Percentiles rank a stretch among this genome's conserved stretches.
Evolutionary conservation across 1,140 invertebrate genomes (phyloP).

Genomic region (Belonocnema kinseyi): DNA sequence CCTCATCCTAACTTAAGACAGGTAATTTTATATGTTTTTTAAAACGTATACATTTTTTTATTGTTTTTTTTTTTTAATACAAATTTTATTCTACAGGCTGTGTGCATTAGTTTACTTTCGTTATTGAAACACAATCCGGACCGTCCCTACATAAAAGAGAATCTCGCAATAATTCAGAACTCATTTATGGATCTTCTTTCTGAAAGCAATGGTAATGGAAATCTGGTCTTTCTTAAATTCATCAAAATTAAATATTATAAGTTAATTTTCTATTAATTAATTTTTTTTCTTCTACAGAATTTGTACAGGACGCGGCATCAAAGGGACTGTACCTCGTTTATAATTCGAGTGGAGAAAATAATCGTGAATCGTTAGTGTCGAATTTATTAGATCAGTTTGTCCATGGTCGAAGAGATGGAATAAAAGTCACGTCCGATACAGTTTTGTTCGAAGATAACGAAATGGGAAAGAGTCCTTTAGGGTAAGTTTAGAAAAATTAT

Average conservation of each 20-base stretch:
- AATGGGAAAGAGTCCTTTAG: slow-evolving; percentile 88
- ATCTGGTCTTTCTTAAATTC: background rate
- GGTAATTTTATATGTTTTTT: slow-evolving; percentile 69
- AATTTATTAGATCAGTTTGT: slow-evolving; percentile 88
- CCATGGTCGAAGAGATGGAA: slow-evolving; percentile 83
- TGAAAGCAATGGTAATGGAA: slow-evolving; percentile 88
- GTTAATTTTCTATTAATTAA: slow-evolving; percentile 27
- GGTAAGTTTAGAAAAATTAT: slow-evolving; percentile 75
- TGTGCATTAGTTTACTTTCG: slow-evolving; percentile 90
- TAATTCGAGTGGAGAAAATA: slow-evolving; percentile 83
- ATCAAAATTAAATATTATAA: background rate
- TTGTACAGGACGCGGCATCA: slow-evolving; percentile 94
- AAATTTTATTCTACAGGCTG: slow-evolving; percentile 77
- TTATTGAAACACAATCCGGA: slow-evolving; percentile 87
- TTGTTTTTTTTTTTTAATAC: slow-evolving; percentile 4
- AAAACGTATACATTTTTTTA: slow-evolving; percentile 32
- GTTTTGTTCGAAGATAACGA: slow-evolving; percentile 92
- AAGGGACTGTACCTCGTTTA: slow-evolving; percentile 94
- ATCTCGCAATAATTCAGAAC: slow-evolving; percentile 84
- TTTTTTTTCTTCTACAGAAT: slow-evolving; percentile 75
- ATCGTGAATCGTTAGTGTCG: slow-evolving; percentile 84
- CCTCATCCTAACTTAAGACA: slow-evolving; percentile 92
- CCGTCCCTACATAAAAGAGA: slow-evolving; percentile 80
- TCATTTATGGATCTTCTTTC: slow-evolving; percentile 92
- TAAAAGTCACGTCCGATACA: slow-evolving; percentile 87